A percentile compares a stretch with the other conserved stretches of the same genome.
These are phyloP conservation scores for Gymnoscopelus microlampas DNA, from an alignment of 2,797 vertebrate genomes.

Conservation along the genomic window DNA sequence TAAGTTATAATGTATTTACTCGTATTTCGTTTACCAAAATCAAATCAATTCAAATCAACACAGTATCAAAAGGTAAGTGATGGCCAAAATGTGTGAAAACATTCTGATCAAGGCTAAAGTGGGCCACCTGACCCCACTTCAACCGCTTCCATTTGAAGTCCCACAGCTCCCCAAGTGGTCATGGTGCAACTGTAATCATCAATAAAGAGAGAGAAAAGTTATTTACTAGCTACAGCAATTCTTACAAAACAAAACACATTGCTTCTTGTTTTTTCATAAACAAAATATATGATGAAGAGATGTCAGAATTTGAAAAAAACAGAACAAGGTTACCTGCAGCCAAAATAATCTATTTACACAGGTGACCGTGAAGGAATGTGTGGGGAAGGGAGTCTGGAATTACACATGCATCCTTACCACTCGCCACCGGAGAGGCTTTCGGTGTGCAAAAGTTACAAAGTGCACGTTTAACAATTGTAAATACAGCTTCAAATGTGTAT, in stretches of 20 bases:
- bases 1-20: too few relatives aligned
- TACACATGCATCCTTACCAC: not conserved
- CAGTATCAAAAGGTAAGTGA: too few relatives aligned
- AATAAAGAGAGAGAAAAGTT: not conserved
- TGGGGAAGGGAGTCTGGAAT: not conserved
- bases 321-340: too few relatives aligned
- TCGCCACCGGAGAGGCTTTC: not conserved
- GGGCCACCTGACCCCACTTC: not conserved
- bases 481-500: constrained; percentile 1
- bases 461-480: not conserved
- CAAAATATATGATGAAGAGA: too few relatives aligned
- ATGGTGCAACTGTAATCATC: not conserved
- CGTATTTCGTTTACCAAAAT: too few relatives aligned
- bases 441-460: not conserved
- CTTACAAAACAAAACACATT: too few relatives aligned
- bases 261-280: too few relatives aligned
- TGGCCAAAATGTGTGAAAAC: too few relatives aligned
- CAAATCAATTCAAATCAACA: too few relatives aligned
- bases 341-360: too few relatives aligned
- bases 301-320: too few relatives aligned
- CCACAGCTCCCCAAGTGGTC: constrained; percentile 3
- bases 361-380: not conserved
- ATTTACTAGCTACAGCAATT: too few relatives aligned
- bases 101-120: not conserved
- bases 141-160: not conserved